Evolutionary conservation across 2,797 vertebrate species (phyloP), one percentile per base, ranked within the genome.

Genomic region (Benthosema pterotum): DNA sequence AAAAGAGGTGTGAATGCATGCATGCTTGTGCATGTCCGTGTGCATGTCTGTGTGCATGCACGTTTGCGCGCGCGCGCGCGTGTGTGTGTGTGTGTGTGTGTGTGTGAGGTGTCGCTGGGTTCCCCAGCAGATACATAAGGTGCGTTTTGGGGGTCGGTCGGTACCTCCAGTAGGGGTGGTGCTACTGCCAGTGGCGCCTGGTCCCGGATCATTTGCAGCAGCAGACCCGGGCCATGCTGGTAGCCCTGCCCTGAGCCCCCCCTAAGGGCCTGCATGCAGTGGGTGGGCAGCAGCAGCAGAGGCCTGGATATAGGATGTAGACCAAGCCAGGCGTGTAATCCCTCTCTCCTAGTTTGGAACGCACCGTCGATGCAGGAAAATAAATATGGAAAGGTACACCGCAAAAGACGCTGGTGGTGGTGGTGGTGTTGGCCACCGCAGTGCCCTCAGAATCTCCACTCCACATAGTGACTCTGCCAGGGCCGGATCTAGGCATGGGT

Each of bases 121-220:
- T 38, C 32, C 32, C 32, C 32, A 38, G 3, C 7, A 38, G 32
- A 9, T 38, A 38, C 32, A 38, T 38, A 8, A 8, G 32, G 32
- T 7, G 32, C 32, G 53, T 49, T 13, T 25, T 11, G 38, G 38
- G 56, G 46, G 22, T 64, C 53, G 63, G 60, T n/a, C n/a, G n/a
- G n/a, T n/a, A n/a, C n/a, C n/a, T n/a, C n/a, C 67, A 58, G 42
- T 0, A 15, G 38, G 67, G 74, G 79, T 57, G 77, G 71, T 67
- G 58, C 67, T 45, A 59, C 67, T 45, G 65, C 71, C n/a, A n/a
- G 43, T 84, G 88, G 89, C 85, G 86, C 89, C 88, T 84, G 74
- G 87, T 87, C 79, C 80, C 74, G 86, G 88, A 88, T 92, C 85
- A 90, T 89, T 90, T 89, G 75, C 48, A 28, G 77, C 77, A 76